phyloP scores from a whole-genome alignment of 2,888 invertebrate species.

The Andrena marginata region DNA sequence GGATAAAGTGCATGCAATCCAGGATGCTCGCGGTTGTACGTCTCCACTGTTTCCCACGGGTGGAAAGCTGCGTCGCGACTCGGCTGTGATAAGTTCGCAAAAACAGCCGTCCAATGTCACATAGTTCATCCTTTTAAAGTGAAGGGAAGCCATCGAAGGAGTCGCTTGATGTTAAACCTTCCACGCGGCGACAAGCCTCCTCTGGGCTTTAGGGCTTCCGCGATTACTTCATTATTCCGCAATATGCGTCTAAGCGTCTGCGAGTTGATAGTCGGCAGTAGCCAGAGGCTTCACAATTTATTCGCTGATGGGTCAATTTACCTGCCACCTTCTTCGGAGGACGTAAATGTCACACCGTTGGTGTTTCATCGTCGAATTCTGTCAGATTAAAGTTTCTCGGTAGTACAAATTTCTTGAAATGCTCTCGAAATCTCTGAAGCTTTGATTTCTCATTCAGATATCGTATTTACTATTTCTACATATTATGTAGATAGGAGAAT shows the following conservation, averaged over 20 bases:
- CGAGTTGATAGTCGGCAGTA: not conserved
- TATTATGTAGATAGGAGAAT: too few species aligned
- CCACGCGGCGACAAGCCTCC: conserved; percentile 31
- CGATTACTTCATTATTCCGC: conserved; percentile 57
- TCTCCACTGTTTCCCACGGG: conserved; percentile 50
- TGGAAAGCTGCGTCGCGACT: not conserved
- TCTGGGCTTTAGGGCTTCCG: conserved; percentile 52
- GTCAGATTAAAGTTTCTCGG: too few species aligned
- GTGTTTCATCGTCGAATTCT: too few species aligned
- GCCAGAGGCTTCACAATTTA: conserved; percentile 3
- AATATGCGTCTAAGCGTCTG: conserved; percentile 21
- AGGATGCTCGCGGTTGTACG: conserved; percentile 12
- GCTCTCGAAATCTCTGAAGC: too few species aligned
- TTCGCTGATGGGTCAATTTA: not conserved
- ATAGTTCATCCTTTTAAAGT: conserved; percentile 59
- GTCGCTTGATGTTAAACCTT: conserved; percentile 59
- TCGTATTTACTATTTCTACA: too few species aligned
- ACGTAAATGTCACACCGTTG: too few species aligned
- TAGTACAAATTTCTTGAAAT: too few species aligned
- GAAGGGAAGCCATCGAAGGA: conserved; percentile 60
- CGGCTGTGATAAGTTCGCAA: conserved; percentile 19
- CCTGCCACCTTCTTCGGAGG: too few species aligned
- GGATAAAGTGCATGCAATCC: conserved; percentile 29
- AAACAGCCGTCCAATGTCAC: conserved; percentile 49
- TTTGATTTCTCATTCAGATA: too few species aligned